Percentiles rank a stretch among this genome's conserved stretches.
Conservation (phyloP, 2,888 invertebrate genomes). For the Agrenia bidenticulata region DNA sequence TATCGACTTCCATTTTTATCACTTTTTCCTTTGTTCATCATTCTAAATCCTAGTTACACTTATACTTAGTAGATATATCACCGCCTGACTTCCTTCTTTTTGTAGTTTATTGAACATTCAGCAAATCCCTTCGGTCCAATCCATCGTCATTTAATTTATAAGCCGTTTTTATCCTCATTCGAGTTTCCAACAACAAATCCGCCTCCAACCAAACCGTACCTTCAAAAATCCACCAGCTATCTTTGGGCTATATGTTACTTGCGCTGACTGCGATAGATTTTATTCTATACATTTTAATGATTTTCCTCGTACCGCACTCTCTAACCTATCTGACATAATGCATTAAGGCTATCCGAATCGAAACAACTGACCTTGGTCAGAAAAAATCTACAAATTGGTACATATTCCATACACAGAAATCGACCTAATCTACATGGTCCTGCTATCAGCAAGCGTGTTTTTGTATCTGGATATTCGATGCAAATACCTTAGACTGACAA, state of each 20-base stretch:
- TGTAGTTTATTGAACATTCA: conserved; percentile 23
- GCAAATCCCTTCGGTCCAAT: conserved; percentile 17
- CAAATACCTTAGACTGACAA: no score
- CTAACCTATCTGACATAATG: neutral
- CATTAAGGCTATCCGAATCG: no score
- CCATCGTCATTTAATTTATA: neutral
- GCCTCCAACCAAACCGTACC: neutral
- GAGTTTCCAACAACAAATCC: neutral
- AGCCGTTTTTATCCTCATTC: neutral
- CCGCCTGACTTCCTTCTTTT: conserved; percentile 13
- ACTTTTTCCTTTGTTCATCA: conserved; percentile 21
- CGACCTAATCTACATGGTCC: no score
- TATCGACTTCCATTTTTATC: conserved; percentile 10
- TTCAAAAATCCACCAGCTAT: no score
- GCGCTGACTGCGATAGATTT: neutral
- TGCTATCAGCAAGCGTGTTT: no score
- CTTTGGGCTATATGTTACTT: no score
- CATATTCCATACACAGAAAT: no score
- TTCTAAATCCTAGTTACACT: conserved; percentile 1
- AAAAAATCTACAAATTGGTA: no score
- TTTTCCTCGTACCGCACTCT: neutral
- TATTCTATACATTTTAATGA: neutral
- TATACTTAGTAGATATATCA: conserved; percentile 14
- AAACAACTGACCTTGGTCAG: no score
- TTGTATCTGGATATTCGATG: no score